These are phyloP conservation scores for Plemyria rubiginata DNA, from an alignment of 2,888 invertebrate species.

Conservation along the genomic window DNA sequence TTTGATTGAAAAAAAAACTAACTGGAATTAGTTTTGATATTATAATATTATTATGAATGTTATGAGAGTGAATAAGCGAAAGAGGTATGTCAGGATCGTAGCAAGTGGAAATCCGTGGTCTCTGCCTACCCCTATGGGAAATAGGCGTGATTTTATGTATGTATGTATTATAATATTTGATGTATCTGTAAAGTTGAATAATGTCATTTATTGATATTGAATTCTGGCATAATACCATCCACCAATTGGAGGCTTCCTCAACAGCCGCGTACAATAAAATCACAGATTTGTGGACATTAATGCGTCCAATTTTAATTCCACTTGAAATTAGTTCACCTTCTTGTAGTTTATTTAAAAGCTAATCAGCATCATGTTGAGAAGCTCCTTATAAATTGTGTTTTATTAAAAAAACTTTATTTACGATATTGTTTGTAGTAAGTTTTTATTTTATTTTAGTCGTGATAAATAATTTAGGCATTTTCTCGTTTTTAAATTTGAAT, in stretches of 20 bases:
- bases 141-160: no score
- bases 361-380: conserved; percentile 63
- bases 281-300: conserved; percentile 70
- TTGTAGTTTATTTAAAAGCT: conserved; percentile 65
- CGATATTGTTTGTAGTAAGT: conserved; percentile 36
- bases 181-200: no score
- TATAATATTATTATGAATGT: no score
- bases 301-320: conserved; percentile 66
- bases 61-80: no score
- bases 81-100: no score
- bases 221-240: conserved; percentile 51
- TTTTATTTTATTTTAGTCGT: conserved; percentile 34
- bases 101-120: no score
- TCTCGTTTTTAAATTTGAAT: conserved; percentile 48
- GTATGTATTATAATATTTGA: no score
- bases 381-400: conserved; percentile 62
- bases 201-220: neutral
- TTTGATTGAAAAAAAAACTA: no score
- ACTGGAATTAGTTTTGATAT: no score
- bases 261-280: conserved; percentile 70
- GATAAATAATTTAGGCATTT: conserved; percentile 56
- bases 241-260: conserved; percentile 67
- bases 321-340: conserved; percentile 69
- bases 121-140: no score
- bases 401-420: conserved; percentile 56